A percentile compares a stretch with the other conserved stretches of the same genome.
Conservation (phyloP, 2,113 vertebrate species). For the Lepisosteus oculatus region DNA sequence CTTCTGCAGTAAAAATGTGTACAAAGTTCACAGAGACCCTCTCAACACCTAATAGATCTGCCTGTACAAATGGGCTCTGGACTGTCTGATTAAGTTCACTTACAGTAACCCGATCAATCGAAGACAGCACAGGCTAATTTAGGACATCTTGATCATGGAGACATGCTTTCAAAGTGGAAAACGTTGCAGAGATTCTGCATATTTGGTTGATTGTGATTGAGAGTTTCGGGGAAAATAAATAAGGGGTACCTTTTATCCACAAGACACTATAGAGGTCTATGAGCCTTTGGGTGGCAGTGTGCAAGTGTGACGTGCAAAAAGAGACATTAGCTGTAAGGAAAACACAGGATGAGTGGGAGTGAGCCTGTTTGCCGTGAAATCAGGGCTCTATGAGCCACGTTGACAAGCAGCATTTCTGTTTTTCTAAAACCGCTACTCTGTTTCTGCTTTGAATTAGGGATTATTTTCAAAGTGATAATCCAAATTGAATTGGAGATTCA, state of each 20-base stretch:
- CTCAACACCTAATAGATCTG: conserved; percentile 40
- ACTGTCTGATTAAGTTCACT: conserved; percentile 60
- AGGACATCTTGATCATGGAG: conserved; percentile 63
- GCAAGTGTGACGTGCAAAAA: not conserved
- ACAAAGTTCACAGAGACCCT: too few species aligned
- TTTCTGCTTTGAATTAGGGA: conserved; percentile 18
- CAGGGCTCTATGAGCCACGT: not conserved
- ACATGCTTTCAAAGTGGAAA: conserved; percentile 69
- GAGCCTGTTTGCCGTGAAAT: conserved; percentile 22
- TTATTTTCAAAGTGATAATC: conserved; percentile 13
- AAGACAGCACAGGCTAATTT: conserved; percentile 63
- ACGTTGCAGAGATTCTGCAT: conserved; percentile 55
- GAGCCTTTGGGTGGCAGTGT: not conserved
- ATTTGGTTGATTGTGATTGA: conserved; percentile 43
- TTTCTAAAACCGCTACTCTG: conserved; percentile 7
- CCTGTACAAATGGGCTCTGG: conserved; percentile 58
- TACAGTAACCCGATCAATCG: conserved; percentile 75
- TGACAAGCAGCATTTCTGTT: not conserved
- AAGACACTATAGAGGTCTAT: not conserved
- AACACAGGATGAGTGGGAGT: conserved; percentile 14
- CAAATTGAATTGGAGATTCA: conserved; percentile 39
- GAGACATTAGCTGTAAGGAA: conserved; percentile 5
- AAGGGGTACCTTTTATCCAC: conserved; percentile 32
- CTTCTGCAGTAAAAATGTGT: too few species aligned
- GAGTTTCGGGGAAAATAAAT: conserved; percentile 35